phyloP scores from a whole-genome alignment of 2,888 invertebrate species.

The Sceliomorpha sp. region DNA sequence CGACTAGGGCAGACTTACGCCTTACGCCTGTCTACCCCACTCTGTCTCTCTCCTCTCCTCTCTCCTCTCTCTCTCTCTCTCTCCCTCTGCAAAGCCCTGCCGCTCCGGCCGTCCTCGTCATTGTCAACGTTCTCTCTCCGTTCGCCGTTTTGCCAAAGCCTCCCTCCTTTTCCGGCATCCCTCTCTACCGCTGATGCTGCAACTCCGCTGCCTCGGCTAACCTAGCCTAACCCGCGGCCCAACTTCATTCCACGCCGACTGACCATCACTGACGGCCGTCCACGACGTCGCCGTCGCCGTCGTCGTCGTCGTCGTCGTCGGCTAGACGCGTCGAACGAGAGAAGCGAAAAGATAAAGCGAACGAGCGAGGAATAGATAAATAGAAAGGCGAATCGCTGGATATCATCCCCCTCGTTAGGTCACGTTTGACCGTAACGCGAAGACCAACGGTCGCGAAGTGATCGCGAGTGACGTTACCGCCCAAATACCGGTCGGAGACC shows the following conservation, averaged over 20 bases:
- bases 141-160: slow-evolving; percentile 44
- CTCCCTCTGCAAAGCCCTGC: slow-evolving; percentile 68
- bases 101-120: slow-evolving; percentile 45
- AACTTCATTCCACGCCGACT: slow-evolving; percentile 80
- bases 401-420: slow-evolving; percentile 27
- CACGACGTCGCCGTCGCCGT: slow-evolving; percentile 69
- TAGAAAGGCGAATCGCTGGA: slow-evolving; percentile 42
- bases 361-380: too few species aligned
- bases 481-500: too few species aligned
- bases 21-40: slow-evolving; percentile 81
- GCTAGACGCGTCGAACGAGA: slow-evolving; percentile 52
- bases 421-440: too few species aligned
- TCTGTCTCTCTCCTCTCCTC: slow-evolving; percentile 83
- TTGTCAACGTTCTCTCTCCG: slow-evolving; percentile 41
- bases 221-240: slow-evolving; percentile 78
- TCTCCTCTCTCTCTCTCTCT: slow-evolving; percentile 82
- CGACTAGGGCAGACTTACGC: slow-evolving; percentile 80
- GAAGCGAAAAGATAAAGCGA: too few species aligned
- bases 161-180: slow-evolving; percentile 58
- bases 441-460: too few species aligned
- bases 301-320: slow-evolving; percentile 69
- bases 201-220: slow-evolving; percentile 69
- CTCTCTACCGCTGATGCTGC: slow-evolving; percentile 71
- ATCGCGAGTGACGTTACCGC: slow-evolving; percentile 40
- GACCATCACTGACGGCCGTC: slow-evolving; percentile 80